Conservation (phyloP, 2,888 invertebrate species). For the Macrophya annulata region DNA sequence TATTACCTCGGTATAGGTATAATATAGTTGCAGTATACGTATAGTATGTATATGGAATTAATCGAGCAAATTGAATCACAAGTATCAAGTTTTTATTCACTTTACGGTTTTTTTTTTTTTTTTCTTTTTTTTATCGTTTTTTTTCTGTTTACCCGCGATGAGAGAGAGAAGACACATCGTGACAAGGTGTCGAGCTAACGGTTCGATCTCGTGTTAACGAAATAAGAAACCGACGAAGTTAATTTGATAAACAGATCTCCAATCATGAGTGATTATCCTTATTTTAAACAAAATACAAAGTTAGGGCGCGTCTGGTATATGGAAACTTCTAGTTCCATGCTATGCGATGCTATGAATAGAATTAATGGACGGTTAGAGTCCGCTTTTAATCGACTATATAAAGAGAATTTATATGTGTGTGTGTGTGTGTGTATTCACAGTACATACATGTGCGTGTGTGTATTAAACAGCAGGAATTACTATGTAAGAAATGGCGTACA, state of each 20-base stretch:
- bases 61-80: background rate
- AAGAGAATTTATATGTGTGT: conserved; percentile 40
- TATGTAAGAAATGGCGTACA: conserved; percentile 47
- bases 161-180: background rate
- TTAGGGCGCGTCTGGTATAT: background rate
- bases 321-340: conserved; percentile 1
- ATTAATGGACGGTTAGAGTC: conserved; percentile 66
- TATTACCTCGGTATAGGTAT: background rate
- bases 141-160: background rate
- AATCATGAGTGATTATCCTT: background rate
- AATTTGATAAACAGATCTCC: background rate
- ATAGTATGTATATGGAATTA: background rate
- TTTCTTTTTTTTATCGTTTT: no score
- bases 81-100: background rate
- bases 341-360: conserved; percentile 67
- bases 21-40: background rate
- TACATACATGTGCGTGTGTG: background rate
- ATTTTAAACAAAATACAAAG: background rate
- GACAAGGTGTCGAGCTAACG: conserved; percentile 24
- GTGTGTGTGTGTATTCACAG: no score
- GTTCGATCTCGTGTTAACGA: conserved; percentile 7
- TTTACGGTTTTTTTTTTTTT: no score
- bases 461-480: conserved; percentile 61
- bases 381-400: conserved; percentile 62
- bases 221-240: background rate